These are phyloP conservation scores for Lepus oiostolus DNA, from an alignment of 2,797 vertebrate genomes.

Conservation along the genomic window DNA sequence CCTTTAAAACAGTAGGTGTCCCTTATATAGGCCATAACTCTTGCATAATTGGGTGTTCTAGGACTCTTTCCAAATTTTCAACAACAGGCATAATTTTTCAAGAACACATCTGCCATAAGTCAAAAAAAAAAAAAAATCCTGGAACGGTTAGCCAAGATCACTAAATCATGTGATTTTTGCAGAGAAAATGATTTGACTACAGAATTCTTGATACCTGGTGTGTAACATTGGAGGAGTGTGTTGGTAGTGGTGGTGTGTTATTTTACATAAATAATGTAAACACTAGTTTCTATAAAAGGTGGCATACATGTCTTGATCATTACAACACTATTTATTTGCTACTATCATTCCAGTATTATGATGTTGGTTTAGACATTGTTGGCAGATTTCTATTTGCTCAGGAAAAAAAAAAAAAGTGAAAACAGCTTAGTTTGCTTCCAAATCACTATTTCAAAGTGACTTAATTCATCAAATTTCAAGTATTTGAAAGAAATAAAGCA, in stretches of 20 bases:
- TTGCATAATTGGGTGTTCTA: slow-evolving; percentile 89
- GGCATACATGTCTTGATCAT: neutral
- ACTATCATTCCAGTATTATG: neutral
- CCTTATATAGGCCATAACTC: slow-evolving; percentile 87
- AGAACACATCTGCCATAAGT: slow-evolving; percentile 83
- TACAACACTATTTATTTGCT: neutral
- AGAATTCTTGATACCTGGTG: neutral
- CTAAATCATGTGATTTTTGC: slow-evolving; percentile 81
- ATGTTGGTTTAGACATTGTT: neutral
- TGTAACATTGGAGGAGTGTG: neutral
- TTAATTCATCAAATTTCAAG: neutral
- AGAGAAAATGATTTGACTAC: slow-evolving; percentile 55
- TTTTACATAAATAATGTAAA: neutral
- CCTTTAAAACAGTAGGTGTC: slow-evolving; percentile 89
- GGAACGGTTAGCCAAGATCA: slow-evolving; percentile 82
- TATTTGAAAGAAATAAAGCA: neutral
- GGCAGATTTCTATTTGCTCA: neutral
- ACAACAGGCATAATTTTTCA: slow-evolving; percentile 88
- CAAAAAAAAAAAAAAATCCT: slow-evolving; percentile 78
- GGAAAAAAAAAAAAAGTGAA: neutral
- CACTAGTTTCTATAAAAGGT: neutral
- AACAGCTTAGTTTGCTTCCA: too few relatives aligned
- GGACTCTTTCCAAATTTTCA: slow-evolving; percentile 88
- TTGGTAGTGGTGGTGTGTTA: neutral
- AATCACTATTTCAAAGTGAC: neutral